Evolutionary conservation across 2,888 invertebrate genomes (phyloP).

Genomic region (Anagyrus pseudococci): DNA sequence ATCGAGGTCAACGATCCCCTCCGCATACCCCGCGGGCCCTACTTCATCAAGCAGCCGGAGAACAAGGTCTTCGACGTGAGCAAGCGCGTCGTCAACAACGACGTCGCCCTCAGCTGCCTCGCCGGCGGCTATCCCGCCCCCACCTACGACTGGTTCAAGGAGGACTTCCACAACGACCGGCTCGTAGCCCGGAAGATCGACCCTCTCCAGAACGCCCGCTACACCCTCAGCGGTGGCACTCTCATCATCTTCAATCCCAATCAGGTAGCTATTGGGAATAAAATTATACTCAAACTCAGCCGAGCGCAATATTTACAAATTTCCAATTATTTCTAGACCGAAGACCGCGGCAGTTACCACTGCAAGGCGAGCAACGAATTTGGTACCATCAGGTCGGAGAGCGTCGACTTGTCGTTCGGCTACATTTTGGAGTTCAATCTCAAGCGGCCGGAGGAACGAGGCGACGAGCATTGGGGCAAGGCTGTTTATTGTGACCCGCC

Average conservation of each 20-base stretch:
- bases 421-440: slow-evolving; percentile 88
- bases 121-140: slow-evolving; percentile 91
- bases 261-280: slow-evolving; percentile 58
- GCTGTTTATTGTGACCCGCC: slow-evolving; percentile 92
- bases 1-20: slow-evolving; percentile 80
- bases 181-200: slow-evolving; percentile 77
- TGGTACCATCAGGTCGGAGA: slow-evolving; percentile 88
- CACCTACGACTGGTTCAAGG: slow-evolving; percentile 87
- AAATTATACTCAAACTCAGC: neutral
- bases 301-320: no score
- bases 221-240: slow-evolving; percentile 89
- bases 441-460: slow-evolving; percentile 82
- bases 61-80: slow-evolving; percentile 85
- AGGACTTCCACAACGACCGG: slow-evolving; percentile 83
- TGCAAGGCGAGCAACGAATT: slow-evolving; percentile 90
- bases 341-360: slow-evolving; percentile 88
- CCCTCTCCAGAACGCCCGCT: slow-evolving; percentile 76
- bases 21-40: slow-evolving; percentile 86
- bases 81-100: slow-evolving; percentile 72
- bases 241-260: slow-evolving; percentile 87
- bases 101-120: slow-evolving; percentile 80
- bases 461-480: slow-evolving; percentile 94
- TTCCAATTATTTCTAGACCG: slow-evolving; percentile 66
- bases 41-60: slow-evolving; percentile 83
- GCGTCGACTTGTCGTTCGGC: slow-evolving; percentile 87